Conservation (phyloP, 37 sponge, comb jelly and placozoan genomes). For the Chondrilla cf. caribensis region DNA sequence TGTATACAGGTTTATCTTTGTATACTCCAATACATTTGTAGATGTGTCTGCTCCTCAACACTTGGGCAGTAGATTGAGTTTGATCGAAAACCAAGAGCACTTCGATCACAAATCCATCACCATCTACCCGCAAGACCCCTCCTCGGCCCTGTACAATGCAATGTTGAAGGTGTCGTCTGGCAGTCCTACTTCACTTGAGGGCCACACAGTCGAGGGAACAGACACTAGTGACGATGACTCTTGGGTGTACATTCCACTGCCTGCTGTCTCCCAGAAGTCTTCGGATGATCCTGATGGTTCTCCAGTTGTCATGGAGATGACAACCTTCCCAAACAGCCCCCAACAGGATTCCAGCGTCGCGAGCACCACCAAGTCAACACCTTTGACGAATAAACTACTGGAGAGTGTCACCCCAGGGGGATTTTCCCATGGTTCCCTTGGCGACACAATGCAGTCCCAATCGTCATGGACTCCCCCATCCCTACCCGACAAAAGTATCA, state of each 20-base stretch:
- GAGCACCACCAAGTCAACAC: too few species aligned
- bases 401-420: too few species aligned
- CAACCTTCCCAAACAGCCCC: too few species aligned
- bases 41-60: neutral
- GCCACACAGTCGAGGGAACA: too few species aligned
- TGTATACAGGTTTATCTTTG: neutral
- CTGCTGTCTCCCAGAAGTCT: too few species aligned
- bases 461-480: neutral
- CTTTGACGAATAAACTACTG: too few species aligned
- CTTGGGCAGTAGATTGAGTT: neutral
- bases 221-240: neutral
- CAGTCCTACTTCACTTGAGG: too few species aligned
- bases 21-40: neutral
- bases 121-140: neutral
- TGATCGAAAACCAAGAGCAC: neutral
- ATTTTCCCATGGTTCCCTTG: too few species aligned
- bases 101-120: neutral
- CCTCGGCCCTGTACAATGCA: neutral
- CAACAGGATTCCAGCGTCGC: too few species aligned
- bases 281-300: too few species aligned
- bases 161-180: neutral
- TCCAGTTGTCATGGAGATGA: too few species aligned
- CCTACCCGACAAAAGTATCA: neutral
- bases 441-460: neutral
- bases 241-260: slow-evolving; percentile 5